Evolutionary conservation across 2,888 invertebrate genomes (phyloP).

Genomic region (Plusia festucae): DNA sequence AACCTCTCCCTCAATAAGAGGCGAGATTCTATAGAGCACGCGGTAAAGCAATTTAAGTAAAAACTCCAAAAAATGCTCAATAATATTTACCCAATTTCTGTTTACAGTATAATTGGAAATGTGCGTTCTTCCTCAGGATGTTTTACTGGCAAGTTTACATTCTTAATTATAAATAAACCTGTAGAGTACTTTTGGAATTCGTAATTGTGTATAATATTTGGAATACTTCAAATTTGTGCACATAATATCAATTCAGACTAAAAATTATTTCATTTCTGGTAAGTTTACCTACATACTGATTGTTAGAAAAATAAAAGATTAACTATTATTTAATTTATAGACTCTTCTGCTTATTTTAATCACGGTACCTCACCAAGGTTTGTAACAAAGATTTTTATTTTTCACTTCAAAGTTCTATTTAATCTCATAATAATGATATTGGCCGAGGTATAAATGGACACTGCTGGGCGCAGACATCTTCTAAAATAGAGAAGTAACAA

Average conservation of each 20-base stretch:
- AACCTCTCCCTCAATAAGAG: not conserved
- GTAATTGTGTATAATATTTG: not conserved
- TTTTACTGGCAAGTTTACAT: not conserved
- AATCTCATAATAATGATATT: too few species aligned
- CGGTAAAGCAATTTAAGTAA: not conserved
- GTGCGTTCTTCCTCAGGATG: not conserved
- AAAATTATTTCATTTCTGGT: too few species aligned
- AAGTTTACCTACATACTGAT: too few species aligned
- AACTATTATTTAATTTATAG: too few species aligned
- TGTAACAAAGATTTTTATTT: not conserved
- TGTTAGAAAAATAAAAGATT: too few species aligned
- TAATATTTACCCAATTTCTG: not conserved
- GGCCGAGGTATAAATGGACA: too few species aligned
- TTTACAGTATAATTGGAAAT: not conserved
- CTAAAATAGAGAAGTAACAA: too few species aligned
- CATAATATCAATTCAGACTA: too few species aligned
- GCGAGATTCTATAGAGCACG: not conserved
- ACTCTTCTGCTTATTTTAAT: not conserved
- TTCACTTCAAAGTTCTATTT: not conserved
- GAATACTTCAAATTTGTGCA: not conserved
- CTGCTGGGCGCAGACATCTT: too few species aligned
- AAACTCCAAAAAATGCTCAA: not conserved
- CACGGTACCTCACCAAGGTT: not conserved
- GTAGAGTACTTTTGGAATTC: not conserved
- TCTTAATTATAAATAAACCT: slow-evolving; percentile 2